phyloP scores from a whole-genome alignment of 2,113 vertebrate species.

The Silurus meridionalis region DNA sequence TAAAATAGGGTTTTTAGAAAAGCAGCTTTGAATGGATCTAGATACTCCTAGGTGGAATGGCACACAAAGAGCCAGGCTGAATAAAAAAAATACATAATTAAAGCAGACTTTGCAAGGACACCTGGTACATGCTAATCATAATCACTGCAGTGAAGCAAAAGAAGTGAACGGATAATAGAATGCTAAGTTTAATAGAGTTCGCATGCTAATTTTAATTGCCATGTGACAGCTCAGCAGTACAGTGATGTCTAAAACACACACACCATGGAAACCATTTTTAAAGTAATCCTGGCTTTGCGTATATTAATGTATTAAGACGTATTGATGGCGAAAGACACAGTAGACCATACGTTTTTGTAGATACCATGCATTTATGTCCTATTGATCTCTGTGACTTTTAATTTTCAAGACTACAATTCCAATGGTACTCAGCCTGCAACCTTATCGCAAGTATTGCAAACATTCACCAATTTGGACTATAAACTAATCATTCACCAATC shows the following conservation, averaged over 20 bases:
- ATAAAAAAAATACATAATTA: constrained; percentile 1
- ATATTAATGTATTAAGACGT: neutral
- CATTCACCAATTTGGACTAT: neutral
- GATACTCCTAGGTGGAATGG: neutral
- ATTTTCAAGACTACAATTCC: neutral
- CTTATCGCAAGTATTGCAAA: neutral
- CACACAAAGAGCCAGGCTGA: constrained; percentile 6
- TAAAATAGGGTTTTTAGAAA: neutral
- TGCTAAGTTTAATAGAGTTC: neutral
- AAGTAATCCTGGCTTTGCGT: neutral
- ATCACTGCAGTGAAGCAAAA: constrained; percentile 3
- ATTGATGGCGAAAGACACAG: neutral
- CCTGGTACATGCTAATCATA: neutral
- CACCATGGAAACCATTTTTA: neutral
- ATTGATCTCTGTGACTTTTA: neutral
- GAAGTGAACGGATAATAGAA: neutral
- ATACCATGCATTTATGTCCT: neutral
- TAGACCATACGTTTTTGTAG: neutral
- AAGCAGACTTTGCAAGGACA: neutral
- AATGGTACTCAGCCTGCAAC: neutral
- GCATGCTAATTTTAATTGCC: neutral
- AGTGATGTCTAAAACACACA: neutral
- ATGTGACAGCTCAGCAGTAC: neutral
- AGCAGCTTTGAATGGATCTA: neutral
- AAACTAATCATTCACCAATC: neutral